Percentiles rank a stretch among this genome's conserved stretches.
Conservation (phyloP, 2,888 invertebrate genomes). For the Dynastes hyllus region DNA sequence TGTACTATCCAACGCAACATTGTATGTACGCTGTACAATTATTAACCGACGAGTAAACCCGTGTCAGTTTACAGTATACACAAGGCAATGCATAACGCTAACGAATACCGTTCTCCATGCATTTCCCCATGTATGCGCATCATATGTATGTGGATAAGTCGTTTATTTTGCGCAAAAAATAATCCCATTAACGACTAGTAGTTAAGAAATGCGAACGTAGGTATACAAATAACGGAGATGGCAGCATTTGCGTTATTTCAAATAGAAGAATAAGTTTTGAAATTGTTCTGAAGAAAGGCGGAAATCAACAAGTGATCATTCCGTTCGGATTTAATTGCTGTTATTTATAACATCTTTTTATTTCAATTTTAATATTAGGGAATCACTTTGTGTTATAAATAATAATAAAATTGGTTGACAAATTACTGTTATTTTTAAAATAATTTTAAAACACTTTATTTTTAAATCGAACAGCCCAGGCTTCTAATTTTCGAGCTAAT, state of each 20-base stretch:
- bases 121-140: background rate
- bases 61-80: constrained; percentile 15
- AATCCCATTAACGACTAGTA: constrained; percentile 25
- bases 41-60: constrained; percentile 30
- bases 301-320: constrained; percentile 5
- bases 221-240: constrained; percentile 37
- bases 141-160: background rate
- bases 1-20: constrained; percentile 10
- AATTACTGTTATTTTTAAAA: too few relatives aligned
- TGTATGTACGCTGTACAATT: constrained; percentile 1
- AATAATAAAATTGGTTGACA: too few relatives aligned
- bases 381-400: too few relatives aligned
- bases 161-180: constrained; percentile 35
- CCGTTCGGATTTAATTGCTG: background rate
- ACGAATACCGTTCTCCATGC: constrained; percentile 32
- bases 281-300: constrained; percentile 31
- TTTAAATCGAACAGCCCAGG: too few relatives aligned
- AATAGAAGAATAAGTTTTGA: constrained; percentile 31
- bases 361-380: too few relatives aligned
- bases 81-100: constrained; percentile 32
- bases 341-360: background rate
- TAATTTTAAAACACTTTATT: too few relatives aligned
- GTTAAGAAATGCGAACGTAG: constrained; percentile 6
- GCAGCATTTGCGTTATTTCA: constrained; percentile 15
- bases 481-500: too few relatives aligned